These are phyloP conservation scores for Patella ulyssiponensis DNA, from an alignment of 2,888 invertebrate genomes.

Conservation along the genomic window DNA sequence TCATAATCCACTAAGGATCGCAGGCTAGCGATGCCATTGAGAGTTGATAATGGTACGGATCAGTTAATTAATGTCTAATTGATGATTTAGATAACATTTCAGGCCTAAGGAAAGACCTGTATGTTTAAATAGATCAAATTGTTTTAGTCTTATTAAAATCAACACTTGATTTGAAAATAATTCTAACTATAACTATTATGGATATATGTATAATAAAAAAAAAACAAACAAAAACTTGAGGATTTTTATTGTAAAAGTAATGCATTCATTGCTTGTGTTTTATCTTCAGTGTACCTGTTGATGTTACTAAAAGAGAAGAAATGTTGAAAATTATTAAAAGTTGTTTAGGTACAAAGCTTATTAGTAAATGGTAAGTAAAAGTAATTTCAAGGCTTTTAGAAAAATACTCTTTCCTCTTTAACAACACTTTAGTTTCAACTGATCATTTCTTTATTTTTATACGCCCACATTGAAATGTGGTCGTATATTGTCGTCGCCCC, in stretches of 20 bases:
- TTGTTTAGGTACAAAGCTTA: constrained; percentile 97
- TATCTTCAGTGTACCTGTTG: constrained; percentile 81
- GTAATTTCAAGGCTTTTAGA: not conserved
- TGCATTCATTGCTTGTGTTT: constrained; percentile 13
- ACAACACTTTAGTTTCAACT: too few species aligned
- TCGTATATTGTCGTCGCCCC: too few species aligned
- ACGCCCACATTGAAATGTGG: too few species aligned
- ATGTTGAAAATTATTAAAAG: constrained; percentile 90
- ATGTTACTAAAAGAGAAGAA: constrained; percentile 83
- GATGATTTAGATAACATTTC: too few species aligned
- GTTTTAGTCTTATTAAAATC: not conserved
- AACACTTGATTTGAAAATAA: not conserved
- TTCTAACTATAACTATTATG: not conserved
- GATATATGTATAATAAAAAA: not conserved
- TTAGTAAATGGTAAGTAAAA: constrained; percentile 84
- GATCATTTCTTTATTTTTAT: too few species aligned
- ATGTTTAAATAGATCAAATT: not conserved
- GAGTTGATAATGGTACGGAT: too few species aligned
- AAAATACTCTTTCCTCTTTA: not conserved
- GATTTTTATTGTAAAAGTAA: not conserved
- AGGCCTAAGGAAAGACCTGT: too few species aligned
- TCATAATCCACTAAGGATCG: too few species aligned
- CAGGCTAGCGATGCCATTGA: too few species aligned
- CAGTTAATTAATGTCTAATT: too few species aligned
- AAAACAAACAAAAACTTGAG: not conserved